Conservation (phyloP, 2,888 invertebrate species). For the Dasypolia templi region DNA sequence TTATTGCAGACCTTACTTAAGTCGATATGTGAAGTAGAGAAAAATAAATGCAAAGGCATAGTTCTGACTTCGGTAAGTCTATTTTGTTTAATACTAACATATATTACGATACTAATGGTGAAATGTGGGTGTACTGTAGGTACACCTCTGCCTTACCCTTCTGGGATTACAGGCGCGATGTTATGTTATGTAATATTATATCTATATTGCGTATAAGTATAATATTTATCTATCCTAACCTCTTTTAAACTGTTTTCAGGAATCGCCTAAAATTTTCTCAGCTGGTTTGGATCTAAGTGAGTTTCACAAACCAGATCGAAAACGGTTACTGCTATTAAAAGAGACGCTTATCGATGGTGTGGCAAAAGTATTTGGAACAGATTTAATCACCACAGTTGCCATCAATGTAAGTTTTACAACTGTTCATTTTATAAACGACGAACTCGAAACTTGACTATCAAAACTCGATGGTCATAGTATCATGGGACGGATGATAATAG, state of each 20-base stretch:
- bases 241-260: slow-evolving; percentile 77
- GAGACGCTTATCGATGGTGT: slow-evolving; percentile 92
- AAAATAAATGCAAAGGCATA: slow-evolving; percentile 91
- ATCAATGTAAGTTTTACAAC: slow-evolving; percentile 91
- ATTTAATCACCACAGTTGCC: slow-evolving; percentile 93
- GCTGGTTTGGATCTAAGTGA: slow-evolving; percentile 95
- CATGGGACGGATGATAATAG: not conserved
- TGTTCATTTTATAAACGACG: not conserved
- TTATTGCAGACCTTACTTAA: slow-evolving; percentile 90
- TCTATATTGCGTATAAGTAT: not conserved
- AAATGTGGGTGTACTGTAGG: too few relatives aligned
- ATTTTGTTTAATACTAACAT: not conserved
- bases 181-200: too few relatives aligned
- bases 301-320: slow-evolving; percentile 93
- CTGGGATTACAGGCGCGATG: too few relatives aligned
- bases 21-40: slow-evolving; percentile 90
- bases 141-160: too few relatives aligned
- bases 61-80: slow-evolving; percentile 93
- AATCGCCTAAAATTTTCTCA: slow-evolving; percentile 91
- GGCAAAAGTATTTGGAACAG: slow-evolving; percentile 92
- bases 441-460: not conserved
- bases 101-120: too few relatives aligned
- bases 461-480: not conserved
- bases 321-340: slow-evolving; percentile 92
- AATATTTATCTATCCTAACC: not conserved